Conservation (phyloP, 1,140 invertebrate genomes). For the Drosophila pandora region DNA sequence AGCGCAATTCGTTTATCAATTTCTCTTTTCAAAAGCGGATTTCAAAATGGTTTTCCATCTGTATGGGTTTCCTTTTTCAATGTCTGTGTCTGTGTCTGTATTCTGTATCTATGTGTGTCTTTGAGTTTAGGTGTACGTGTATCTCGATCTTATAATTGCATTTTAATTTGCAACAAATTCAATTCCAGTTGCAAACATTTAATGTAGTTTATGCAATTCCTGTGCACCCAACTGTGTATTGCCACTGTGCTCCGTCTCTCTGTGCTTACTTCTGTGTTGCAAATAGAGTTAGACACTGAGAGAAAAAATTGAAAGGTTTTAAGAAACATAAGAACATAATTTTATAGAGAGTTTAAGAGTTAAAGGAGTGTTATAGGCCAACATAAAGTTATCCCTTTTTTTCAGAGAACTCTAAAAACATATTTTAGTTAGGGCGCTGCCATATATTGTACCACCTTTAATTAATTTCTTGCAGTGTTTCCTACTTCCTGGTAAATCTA, state of each 20-base stretch:
- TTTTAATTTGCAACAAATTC: conserved; percentile 70
- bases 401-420: neutral
- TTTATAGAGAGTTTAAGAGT: neutral
- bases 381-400: neutral
- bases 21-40: conserved; percentile 3
- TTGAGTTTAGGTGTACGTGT: no score
- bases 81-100: no score
- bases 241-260: neutral
- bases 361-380: no score
- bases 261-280: neutral
- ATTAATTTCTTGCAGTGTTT: neutral
- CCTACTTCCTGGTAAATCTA: neutral
- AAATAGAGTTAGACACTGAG: neutral
- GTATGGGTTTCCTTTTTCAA: neutral
- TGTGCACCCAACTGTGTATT: conserved; percentile 11
- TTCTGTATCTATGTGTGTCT: neutral
- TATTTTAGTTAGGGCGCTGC: neutral
- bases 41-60: conserved; percentile 1
- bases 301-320: neutral
- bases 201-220: conserved; percentile 52
- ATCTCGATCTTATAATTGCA: conserved; percentile 48
- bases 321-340: neutral
- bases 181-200: conserved; percentile 60
- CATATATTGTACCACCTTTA: neutral
- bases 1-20: conserved; percentile 33